Conservation (phyloP, 2,113 vertebrate genomes). For the Garra rufa region DNA sequence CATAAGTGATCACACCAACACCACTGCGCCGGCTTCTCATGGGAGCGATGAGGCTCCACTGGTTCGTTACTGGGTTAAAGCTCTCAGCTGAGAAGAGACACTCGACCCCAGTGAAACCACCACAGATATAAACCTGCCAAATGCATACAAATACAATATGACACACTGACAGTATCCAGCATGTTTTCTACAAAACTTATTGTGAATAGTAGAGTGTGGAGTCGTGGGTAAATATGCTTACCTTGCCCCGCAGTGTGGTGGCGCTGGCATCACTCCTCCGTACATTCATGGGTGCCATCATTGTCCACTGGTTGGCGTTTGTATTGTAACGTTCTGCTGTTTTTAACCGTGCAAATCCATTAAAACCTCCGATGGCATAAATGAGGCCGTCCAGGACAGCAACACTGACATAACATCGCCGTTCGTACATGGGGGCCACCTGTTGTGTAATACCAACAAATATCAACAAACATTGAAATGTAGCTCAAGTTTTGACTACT, state of each 20-base stretch:
- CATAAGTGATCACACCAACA: conserved; percentile 78
- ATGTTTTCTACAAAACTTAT: not conserved
- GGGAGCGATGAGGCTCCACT: conserved; percentile 79
- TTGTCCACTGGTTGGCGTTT: conserved; percentile 82
- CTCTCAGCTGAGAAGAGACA: conserved; percentile 80
- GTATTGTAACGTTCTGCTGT: conserved; percentile 79
- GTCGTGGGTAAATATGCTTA: conserved; percentile 53
- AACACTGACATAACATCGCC: conserved; percentile 83
- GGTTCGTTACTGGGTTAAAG: conserved; percentile 72
- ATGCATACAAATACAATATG: not conserved
- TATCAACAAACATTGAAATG: no score
- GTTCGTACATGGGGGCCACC: conserved; percentile 82
- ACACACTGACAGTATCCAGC: not conserved
- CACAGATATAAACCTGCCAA: conserved; percentile 86
- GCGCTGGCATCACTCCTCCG: conserved; percentile 81
- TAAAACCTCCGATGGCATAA: conserved; percentile 86
- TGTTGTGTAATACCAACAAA: conserved; percentile 60
- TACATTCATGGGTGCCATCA: conserved; percentile 81
- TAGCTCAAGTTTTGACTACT: not conserved
- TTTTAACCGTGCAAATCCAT: conserved; percentile 77
- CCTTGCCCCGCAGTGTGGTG: conserved; percentile 79
- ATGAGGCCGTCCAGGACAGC: conserved; percentile 74
- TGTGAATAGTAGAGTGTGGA: no score
- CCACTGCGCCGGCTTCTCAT: conserved; percentile 82
- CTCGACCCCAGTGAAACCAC: conserved; percentile 83